Evolutionary conservation across 2,888 invertebrate genomes (phyloP).

Genomic region (Germaria angustata): DNA sequence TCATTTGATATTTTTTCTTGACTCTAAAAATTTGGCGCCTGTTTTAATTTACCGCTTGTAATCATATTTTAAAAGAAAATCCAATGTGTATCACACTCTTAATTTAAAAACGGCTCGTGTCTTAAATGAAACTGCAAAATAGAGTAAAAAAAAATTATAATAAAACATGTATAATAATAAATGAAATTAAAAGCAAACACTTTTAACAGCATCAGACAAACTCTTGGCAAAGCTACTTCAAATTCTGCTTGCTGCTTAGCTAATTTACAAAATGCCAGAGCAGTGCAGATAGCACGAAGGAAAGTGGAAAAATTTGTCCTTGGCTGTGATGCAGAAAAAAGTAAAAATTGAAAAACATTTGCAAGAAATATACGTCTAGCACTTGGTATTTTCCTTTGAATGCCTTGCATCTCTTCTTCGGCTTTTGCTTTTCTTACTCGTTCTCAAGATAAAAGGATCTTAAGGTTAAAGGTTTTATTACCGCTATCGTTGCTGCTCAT

Average conservation of each 20-base stretch:
- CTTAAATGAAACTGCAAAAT: conserved; percentile 24
- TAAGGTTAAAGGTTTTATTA: conserved; percentile 17
- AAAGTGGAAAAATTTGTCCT: conserved; percentile 57
- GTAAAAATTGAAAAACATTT: conserved; percentile 8
- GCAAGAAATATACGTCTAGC: conserved; percentile 28
- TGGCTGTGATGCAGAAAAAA: conserved; percentile 37
- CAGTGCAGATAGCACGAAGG: background rate
- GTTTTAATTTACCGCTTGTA: background rate
- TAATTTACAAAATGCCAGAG: background rate
- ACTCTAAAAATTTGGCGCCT: conserved; percentile 35
- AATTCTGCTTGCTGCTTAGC: background rate
- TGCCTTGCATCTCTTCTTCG: no score
- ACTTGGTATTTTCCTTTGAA: no score
- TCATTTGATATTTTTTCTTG: no score
- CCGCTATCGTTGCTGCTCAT: conserved; percentile 19
- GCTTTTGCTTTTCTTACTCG: background rate
- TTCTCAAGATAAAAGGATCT: background rate
- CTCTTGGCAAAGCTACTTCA: conserved; percentile 5
- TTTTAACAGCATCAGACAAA: conserved; percentile 42
- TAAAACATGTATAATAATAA: conserved; percentile 71
- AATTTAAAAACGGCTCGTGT: conserved; percentile 14
- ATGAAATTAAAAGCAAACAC: conserved; percentile 77
- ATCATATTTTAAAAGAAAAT: background rate
- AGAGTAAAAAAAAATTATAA: conserved; percentile 6
- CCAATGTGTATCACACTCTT: background rate